Evolutionary conservation across 2,888 invertebrate genomes (phyloP).

Genomic region (Andrena bucephala): DNA sequence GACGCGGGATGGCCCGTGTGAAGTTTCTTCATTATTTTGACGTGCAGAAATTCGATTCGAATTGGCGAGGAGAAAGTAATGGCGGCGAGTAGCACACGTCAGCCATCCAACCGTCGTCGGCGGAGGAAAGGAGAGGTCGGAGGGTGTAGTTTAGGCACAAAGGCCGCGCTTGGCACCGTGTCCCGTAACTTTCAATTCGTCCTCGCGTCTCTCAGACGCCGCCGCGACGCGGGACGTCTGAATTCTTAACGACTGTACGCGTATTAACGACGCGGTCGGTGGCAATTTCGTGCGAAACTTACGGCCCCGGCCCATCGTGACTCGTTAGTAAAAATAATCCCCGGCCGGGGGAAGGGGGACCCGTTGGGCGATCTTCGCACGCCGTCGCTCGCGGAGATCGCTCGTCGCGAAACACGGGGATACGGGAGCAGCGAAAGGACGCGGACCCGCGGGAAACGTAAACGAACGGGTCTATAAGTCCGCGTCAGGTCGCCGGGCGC

Average conservation of each 20-base stretch:
- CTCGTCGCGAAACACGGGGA: slow-evolving; percentile 4
- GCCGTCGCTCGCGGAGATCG: slow-evolving; percentile 35
- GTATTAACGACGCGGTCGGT: slow-evolving; percentile 66
- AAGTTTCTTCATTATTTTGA: neutral
- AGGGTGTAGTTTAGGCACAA: slow-evolving; percentile 27
- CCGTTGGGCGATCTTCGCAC: slow-evolving; percentile 30
- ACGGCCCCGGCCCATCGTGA: slow-evolving; percentile 66
- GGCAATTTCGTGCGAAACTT: slow-evolving; percentile 70
- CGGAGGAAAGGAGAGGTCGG: slow-evolving; percentile 16
- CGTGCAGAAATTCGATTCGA: neutral
- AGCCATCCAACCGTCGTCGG: neutral
- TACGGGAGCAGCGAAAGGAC: slow-evolving; percentile 16
- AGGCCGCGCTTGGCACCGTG: slow-evolving; percentile 38
- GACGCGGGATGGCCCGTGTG: no score
- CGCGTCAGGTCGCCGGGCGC: slow-evolving; percentile 73
- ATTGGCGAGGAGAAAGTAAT: neutral
- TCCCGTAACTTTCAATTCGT: slow-evolving; percentile 65
- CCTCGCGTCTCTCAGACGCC: slow-evolving; percentile 40
- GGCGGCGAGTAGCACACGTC: neutral
- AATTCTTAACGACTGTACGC: slow-evolving; percentile 70
- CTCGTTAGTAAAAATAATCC: slow-evolving; percentile 75
- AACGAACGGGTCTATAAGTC: slow-evolving; percentile 78
- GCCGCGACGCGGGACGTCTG: slow-evolving; percentile 44
- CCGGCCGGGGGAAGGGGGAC: neutral
- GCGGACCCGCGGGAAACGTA: slow-evolving; percentile 45